phyloP scores from a whole-genome alignment of 2,888 invertebrate species.

The Drosophila meridionalis region DNA sequence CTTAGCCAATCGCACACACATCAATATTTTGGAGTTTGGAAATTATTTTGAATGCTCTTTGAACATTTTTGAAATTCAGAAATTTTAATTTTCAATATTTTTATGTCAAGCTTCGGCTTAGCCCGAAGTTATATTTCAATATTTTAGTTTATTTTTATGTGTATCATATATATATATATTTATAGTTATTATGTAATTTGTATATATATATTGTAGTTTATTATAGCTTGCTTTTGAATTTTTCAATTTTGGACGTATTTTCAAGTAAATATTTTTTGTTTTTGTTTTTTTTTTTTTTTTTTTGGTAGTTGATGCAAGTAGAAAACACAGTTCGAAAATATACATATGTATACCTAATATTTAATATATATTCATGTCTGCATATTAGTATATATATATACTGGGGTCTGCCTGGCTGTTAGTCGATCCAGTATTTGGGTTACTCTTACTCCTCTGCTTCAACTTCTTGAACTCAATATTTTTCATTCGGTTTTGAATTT shows the following conservation, averaged over 20 bases:
- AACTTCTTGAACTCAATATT: constrained; percentile 23
- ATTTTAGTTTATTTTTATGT: constrained; percentile 30
- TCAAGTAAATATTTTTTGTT: constrained; percentile 67
- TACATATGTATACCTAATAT: constrained; percentile 68
- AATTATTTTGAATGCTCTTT: constrained; percentile 34
- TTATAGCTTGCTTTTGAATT: constrained; percentile 62
- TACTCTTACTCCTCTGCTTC: constrained; percentile 10
- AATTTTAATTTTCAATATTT: constrained; percentile 8
- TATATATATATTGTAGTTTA: constrained; percentile 44
- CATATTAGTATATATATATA: constrained; percentile 42
- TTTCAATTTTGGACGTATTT: constrained; percentile 76
- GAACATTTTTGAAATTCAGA: constrained; percentile 25
- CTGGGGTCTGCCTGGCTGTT: constrained; percentile 62
- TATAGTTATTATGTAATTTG: constrained; percentile 52
- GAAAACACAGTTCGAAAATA: constrained; percentile 79
- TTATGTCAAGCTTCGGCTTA: constrained; percentile 33
- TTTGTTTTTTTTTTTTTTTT: constrained; percentile 22
- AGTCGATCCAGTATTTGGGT: constrained; percentile 53
- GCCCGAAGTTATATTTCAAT: constrained; percentile 38
- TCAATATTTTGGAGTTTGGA: constrained; percentile 11
- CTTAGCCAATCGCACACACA: constrained; percentile 34
- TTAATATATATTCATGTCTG: constrained; percentile 39
- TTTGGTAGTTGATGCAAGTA: constrained; percentile 71
- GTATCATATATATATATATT: constrained; percentile 57
- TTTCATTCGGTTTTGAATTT: constrained; percentile 26